Conservation (phyloP, 2,888 invertebrate species). For the Isoperla grammatica region DNA sequence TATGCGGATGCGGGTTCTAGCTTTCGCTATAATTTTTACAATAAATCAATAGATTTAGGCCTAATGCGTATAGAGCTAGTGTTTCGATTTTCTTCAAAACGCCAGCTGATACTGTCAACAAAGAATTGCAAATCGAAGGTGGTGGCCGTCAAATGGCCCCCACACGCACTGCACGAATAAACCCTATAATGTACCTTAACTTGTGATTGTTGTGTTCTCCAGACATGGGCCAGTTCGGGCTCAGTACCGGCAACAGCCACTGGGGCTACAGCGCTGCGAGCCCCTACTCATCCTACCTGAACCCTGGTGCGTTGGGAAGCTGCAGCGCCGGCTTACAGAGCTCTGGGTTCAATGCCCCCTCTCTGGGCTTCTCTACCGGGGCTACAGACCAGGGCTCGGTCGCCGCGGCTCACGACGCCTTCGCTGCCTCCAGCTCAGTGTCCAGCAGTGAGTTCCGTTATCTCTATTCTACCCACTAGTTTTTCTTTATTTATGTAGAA, state of each 20-base stretch:
- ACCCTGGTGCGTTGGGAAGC: constrained; percentile 69
- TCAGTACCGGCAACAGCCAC: constrained; percentile 78
- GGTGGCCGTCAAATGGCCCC: too few species aligned
- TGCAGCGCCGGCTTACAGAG: constrained; percentile 43
- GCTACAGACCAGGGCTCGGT: constrained; percentile 40
- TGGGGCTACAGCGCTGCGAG: constrained; percentile 85
- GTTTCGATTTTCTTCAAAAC: too few species aligned
- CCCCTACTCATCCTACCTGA: constrained; percentile 80
- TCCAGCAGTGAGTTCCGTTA: constrained; percentile 40
- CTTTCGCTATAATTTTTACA: too few species aligned
- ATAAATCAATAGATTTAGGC: too few species aligned
- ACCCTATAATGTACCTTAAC: too few species aligned
- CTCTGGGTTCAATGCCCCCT: constrained; percentile 38
- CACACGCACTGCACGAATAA: too few species aligned
- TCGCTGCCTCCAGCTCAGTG: constrained; percentile 42
- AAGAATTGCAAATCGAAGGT: too few species aligned
- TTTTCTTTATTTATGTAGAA: background rate
- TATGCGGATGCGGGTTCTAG: too few species aligned
- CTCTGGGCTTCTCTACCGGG: constrained; percentile 35
- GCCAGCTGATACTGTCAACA: too few species aligned
- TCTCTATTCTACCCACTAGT: background rate
- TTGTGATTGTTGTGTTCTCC: constrained; percentile 35
- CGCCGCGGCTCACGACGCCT: constrained; percentile 46
- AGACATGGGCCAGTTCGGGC: constrained; percentile 84
- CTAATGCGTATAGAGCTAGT: too few species aligned